Evolutionary conservation across 2,797 vertebrate species (phyloP).

Genomic region (Sebastes matsubarae): DNA sequence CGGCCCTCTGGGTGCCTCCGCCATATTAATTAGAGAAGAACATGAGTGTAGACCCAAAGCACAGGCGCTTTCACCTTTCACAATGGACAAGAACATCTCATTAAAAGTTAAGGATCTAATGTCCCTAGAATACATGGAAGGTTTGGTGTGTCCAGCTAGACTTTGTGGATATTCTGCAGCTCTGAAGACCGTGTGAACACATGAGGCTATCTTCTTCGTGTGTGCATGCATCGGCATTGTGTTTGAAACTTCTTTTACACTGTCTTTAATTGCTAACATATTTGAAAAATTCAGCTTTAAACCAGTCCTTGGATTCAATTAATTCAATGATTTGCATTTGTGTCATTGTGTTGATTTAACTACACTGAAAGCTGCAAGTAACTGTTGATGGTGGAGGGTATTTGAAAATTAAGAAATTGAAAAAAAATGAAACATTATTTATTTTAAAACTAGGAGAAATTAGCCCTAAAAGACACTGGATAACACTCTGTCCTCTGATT

Average conservation of each 20-base stretch:
- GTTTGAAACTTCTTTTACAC: too few species aligned
- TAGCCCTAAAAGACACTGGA: too few species aligned
- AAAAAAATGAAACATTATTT: background rate
- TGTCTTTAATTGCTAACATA: too few species aligned
- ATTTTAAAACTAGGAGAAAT: background rate
- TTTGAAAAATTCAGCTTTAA: background rate
- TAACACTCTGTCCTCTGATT: too few species aligned
- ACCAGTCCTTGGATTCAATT: background rate
- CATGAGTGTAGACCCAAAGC: constrained; percentile 42
- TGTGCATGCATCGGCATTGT: background rate
- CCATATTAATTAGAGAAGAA: constrained; percentile 69
- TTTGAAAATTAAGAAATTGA: background rate
- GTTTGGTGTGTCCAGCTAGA: background rate
- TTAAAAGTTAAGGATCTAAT: constrained; percentile 63
- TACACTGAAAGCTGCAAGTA: background rate
- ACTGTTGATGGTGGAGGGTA: background rate
- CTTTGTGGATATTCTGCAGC: background rate
- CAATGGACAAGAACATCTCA: constrained; percentile 44
- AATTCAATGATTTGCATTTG: background rate
- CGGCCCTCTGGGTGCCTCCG: constrained; percentile 1
- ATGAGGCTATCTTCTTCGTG: background rate
- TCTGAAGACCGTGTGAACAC: background rate
- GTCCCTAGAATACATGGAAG: background rate
- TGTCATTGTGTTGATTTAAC: too few species aligned
- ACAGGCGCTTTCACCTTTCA: constrained; percentile 35